These are phyloP conservation scores for Athalia rosae DNA, from an alignment of 2,888 invertebrate genomes.

Conservation along the genomic window DNA sequence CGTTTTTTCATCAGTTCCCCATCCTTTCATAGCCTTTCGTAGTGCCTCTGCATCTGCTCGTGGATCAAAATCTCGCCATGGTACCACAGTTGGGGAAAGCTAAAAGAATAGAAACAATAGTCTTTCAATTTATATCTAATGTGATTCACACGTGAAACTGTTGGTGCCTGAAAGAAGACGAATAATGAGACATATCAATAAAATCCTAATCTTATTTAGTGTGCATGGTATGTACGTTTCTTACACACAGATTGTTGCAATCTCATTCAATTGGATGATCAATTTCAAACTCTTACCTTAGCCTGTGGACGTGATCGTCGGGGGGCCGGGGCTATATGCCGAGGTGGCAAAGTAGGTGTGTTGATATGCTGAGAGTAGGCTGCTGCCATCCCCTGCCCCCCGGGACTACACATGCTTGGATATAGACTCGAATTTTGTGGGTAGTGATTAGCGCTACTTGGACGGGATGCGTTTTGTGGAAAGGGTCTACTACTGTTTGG, in stretches of 20 bases:
- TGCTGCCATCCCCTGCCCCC: conserved; percentile 67
- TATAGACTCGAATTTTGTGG: conserved; percentile 20
- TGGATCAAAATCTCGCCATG: conserved; percentile 72
- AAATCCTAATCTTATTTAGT: too few relatives aligned
- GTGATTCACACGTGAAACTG: not conserved
- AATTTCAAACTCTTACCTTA: conserved; percentile 67
- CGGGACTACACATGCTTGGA: conserved; percentile 62
- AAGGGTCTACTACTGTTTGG: conserved; percentile 44
- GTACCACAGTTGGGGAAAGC: conserved; percentile 73
- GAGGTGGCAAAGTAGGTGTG: conserved; percentile 51
- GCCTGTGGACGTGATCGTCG: conserved; percentile 56
- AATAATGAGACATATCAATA: too few relatives aligned
- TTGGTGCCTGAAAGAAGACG: not conserved
- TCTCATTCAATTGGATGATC: not conserved
- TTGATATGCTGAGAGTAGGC: conserved; percentile 58
- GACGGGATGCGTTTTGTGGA: conserved; percentile 41
- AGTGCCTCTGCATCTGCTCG: conserved; percentile 75
- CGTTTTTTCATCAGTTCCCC: conserved; percentile 79
- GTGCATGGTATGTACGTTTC: not conserved
- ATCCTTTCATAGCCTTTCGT: conserved; percentile 78
- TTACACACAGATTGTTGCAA: not conserved
- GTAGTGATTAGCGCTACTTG: conserved; percentile 22
- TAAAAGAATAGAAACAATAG: conserved; percentile 57
- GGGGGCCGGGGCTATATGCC: conserved; percentile 63
- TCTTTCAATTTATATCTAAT: not conserved